These are phyloP conservation scores for Pangasius mekongensis DNA, from an alignment of 2,797 vertebrate species.

Conservation along the genomic window DNA sequence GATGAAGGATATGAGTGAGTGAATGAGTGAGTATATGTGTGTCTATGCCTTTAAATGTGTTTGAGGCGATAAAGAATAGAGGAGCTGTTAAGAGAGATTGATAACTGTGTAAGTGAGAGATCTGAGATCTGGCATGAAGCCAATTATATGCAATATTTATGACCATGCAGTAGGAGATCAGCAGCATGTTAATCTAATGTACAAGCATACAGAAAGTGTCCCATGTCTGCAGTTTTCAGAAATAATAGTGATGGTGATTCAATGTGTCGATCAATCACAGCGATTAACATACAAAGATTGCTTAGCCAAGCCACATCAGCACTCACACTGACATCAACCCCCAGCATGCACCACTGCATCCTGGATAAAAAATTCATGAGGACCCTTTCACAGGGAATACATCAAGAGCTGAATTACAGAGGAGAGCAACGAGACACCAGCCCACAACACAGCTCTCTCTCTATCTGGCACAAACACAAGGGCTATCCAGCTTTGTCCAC, in stretches of 20 bases:
- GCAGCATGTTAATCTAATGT: conserved; percentile 31
- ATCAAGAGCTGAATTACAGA: conserved; percentile 54
- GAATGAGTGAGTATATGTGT: conserved; percentile 9
- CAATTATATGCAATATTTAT: conserved; percentile 36
- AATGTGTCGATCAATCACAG: conserved; percentile 49
- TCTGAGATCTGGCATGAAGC: conserved; percentile 11
- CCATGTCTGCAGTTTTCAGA: conserved; percentile 9
- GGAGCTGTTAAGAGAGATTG: not conserved
- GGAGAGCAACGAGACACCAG: conserved; percentile 35
- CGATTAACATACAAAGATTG: conserved; percentile 44
- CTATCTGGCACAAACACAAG: conserved; percentile 1
- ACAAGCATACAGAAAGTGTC: conserved; percentile 6
- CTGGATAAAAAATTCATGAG: conserved; percentile 62
- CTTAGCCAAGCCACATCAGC: conserved; percentile 35
- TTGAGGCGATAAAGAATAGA: conserved; percentile 22
- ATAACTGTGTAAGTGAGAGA: not conserved
- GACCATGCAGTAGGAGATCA: not conserved
- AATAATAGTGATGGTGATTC: conserved; percentile 46
- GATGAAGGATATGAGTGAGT: conserved; percentile 33
- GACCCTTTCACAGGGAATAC: conserved; percentile 56
- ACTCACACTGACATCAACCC: conserved; percentile 42
- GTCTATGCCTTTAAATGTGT: not conserved
- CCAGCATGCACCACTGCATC: conserved; percentile 48
- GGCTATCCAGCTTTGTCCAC: not conserved
- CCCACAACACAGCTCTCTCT: conserved; percentile 23